Conservation (phyloP, 2,888 invertebrate genomes). For the Latrodectus elegans region DNA sequence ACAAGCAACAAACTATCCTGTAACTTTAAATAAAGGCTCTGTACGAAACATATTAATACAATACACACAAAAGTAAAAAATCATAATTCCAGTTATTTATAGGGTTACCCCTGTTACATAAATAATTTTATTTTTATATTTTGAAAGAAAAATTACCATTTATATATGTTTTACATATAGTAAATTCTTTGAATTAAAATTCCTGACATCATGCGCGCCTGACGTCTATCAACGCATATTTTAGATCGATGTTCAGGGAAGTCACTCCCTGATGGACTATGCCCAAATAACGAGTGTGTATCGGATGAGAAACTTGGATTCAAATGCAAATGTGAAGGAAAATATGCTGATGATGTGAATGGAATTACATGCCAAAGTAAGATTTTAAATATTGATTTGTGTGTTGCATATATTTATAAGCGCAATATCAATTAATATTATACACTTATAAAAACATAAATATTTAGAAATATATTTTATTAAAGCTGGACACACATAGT, state of each 20-base stretch:
- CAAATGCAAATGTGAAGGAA: constrained; percentile 54
- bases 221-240: neutral
- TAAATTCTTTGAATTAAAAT: neutral
- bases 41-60: no score
- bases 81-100: no score
- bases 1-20: no score
- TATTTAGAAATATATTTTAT: neutral
- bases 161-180: neutral
- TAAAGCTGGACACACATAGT: neutral
- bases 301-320: constrained; percentile 31
- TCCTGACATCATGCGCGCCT: neutral
- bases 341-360: constrained; percentile 2
- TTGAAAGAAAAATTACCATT: neutral
- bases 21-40: no score
- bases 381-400: neutral
- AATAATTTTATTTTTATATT: neutral
- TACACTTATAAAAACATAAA: neutral
- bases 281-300: constrained; percentile 21
- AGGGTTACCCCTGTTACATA: no score
- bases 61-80: no score
- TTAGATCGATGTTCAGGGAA: constrained; percentile 34
- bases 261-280: constrained; percentile 15
- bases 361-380: constrained; percentile 51
- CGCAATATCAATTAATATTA: neutral
- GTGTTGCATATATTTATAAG: no score